Evolutionary conservation across 2,888 invertebrate genomes (phyloP).

Genomic region (Parthenolecanium corni): DNA sequence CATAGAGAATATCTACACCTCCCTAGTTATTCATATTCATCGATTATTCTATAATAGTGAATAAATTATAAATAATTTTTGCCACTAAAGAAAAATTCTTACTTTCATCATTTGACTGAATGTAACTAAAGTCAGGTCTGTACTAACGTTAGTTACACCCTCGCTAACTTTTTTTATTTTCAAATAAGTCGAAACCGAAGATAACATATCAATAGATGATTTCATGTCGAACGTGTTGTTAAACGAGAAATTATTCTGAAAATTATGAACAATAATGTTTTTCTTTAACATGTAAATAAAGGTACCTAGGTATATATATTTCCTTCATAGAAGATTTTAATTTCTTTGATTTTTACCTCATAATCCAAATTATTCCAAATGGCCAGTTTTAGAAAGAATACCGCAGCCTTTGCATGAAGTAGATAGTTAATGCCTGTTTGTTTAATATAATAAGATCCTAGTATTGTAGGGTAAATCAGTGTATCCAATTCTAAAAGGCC

Average conservation of each 20-base stretch:
- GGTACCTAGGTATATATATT: background rate
- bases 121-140: background rate
- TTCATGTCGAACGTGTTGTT: slow-evolving; percentile 1
- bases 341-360: slow-evolving; percentile 40
- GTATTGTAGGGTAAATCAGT: slow-evolving; percentile 47
- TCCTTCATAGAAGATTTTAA: slow-evolving; percentile 3
- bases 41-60: too few species aligned
- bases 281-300: background rate
- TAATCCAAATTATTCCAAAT: slow-evolving; percentile 47
- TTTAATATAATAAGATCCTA: slow-evolving; percentile 43
- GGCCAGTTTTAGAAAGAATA: slow-evolving; percentile 47
- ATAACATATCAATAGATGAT: slow-evolving; percentile 4
- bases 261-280: too few species aligned
- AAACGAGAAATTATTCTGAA: background rate
- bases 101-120: slow-evolving; percentile 9
- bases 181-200: background rate
- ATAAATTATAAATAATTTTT: background rate
- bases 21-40: background rate
- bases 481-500: slow-evolving; percentile 48
- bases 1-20: slow-evolving; percentile 10
- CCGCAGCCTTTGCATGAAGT: slow-evolving; percentile 38
- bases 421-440: slow-evolving; percentile 37
- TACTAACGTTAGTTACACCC: background rate
- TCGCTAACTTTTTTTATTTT: slow-evolving; percentile 8
- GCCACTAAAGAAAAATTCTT: background rate